phyloP scores from a whole-genome alignment of 2,797 vertebrate species.

The Falco novaeseelandiae region DNA sequence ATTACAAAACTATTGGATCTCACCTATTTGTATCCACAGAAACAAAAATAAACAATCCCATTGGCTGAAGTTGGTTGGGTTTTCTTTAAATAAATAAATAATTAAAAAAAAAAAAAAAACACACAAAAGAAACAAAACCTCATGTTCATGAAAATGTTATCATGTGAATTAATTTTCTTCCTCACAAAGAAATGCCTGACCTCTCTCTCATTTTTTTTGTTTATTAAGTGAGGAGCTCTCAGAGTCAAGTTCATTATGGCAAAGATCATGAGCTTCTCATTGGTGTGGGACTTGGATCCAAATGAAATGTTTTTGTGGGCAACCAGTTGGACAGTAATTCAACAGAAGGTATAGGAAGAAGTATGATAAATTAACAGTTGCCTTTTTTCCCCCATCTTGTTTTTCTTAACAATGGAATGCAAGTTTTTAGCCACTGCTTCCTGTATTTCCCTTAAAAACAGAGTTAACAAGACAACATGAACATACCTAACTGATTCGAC shows the following conservation, averaged over 20 bases:
- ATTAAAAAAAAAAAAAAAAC: no score
- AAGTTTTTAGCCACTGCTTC: background rate
- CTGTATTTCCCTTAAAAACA: slow-evolving; percentile 10
- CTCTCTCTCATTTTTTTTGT: background rate
- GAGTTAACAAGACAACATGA: background rate
- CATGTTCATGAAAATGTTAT: background rate
- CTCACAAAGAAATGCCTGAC: background rate
- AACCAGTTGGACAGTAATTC: background rate
- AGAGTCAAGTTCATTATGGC: background rate
- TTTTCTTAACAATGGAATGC: background rate
- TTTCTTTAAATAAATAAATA: background rate
- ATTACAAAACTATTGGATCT: background rate
- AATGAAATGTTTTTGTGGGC: background rate
- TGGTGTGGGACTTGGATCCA: background rate
- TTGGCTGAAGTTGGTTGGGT: background rate
- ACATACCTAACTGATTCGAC: slow-evolving; percentile 14
- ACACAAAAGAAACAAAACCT: background rate
- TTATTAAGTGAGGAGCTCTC: background rate
- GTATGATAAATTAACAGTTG: background rate
- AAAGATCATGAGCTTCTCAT: background rate
- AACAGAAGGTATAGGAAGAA: background rate
- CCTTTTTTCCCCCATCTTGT: fast-evolving
- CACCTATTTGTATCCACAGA: background rate
- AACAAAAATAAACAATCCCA: background rate
- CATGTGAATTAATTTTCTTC: background rate